Base-by-base conservation (phyloP, 1,140 invertebrate genomes). In the Penaeus indicus region DNA sequence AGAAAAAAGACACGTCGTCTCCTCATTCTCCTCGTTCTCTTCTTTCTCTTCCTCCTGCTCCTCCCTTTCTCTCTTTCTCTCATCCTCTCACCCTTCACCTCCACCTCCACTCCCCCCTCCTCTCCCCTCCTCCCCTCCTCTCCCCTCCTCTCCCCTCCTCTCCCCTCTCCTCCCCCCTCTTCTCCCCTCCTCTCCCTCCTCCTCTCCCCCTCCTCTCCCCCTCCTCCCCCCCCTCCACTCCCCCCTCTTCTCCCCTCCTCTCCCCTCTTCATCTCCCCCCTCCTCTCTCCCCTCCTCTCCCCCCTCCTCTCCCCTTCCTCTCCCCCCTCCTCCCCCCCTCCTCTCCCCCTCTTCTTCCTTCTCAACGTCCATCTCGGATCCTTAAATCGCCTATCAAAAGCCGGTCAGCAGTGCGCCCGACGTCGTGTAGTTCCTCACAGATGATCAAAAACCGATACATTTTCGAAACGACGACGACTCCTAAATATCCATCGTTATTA, bases 31-130 rank as follows among this genome's bases (percentile, higher is more conserved):
- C 62, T 42, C 25, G 21, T 60, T 86, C 61, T 61, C 69, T n/a
- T 27, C 54, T 69, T 38, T n/a, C 42, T n/a, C 60, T 25, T 32
- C 11, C 27, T 25, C 69, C 38, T 54, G 16, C 21, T 32, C 32
- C 32, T 32, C 32, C 77, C 84, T 61, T 25, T 72, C 63, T 72
- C 63, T 60, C 63, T 72, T 67, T 60, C 63, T 54, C 47, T 54
- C 61, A 67, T 25, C 5, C 80, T 75, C 32, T 75, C n/a, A 38
- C 21, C 61, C 32, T 22, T 19, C 61, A n/a, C 47, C 38, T 42
- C 25, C 27, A 38, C 80, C 61, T 27, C 47, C 16, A 21, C 60
- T 69, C 25, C 42, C n/a, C 21, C 54, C 18, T 54, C 60, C 11
- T 32, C 42, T 78, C 32, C 11, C 18, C 62, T 69, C 27, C 16